Conservation (phyloP, 2,888 invertebrate genomes). For the Drosophila recens region DNA sequence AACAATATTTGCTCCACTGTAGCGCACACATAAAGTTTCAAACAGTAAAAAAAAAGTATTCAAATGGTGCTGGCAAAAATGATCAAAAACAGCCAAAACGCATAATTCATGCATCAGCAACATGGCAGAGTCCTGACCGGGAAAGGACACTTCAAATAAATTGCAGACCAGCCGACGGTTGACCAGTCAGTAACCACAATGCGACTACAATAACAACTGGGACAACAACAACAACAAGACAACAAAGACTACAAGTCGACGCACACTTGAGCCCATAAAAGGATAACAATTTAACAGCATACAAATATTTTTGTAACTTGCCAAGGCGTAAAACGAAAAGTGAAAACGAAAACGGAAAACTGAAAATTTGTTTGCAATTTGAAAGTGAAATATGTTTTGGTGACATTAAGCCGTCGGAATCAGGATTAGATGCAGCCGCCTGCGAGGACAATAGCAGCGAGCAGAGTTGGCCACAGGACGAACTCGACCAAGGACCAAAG, state of each 20-base stretch:
- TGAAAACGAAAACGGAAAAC: constrained; percentile 12
- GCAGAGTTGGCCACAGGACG: constrained; percentile 29
- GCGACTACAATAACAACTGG: constrained; percentile 46
- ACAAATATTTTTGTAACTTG: constrained; percentile 65
- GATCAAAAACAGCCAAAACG: constrained; percentile 80
- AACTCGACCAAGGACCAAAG: background rate
- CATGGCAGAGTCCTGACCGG: constrained; percentile 45
- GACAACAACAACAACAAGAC: constrained; percentile 34
- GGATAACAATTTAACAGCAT: constrained; percentile 67
- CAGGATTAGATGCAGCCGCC: constrained; percentile 82
- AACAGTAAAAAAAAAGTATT: constrained; percentile 31
- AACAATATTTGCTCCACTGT: constrained; percentile 36
- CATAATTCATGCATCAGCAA: constrained; percentile 80
- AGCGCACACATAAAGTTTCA: constrained; percentile 46
- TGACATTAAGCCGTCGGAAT: constrained; percentile 85
- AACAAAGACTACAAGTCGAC: constrained; percentile 29
- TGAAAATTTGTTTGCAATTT: constrained; percentile 82
- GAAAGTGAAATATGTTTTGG: constrained; percentile 85
- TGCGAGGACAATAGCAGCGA: constrained; percentile 45
- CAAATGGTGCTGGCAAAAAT: constrained; percentile 59
- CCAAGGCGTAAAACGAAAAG: constrained; percentile 12
- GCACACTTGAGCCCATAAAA: constrained; percentile 61
- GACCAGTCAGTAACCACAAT: constrained; percentile 68
- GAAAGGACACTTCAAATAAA: constrained; percentile 70
- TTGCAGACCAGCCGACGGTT: constrained; percentile 53